These are phyloP conservation scores for Bombus waltoni DNA, from an alignment of 1,140 invertebrate species.

Conservation along the genomic window DNA sequence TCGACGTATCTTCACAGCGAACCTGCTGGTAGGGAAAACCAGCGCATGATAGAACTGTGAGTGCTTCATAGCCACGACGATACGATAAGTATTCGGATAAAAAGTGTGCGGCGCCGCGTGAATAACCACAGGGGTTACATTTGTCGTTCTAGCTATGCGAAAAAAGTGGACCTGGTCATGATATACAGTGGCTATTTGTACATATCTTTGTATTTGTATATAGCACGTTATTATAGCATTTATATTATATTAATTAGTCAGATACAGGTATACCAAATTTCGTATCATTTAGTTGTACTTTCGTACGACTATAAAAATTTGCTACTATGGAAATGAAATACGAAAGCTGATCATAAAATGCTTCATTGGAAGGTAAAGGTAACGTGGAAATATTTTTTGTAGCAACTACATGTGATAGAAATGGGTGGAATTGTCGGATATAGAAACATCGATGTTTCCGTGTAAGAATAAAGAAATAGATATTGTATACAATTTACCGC, in stretches of 20 bases:
- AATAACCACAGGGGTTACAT: background rate
- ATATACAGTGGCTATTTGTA: background rate
- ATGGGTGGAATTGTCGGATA: background rate
- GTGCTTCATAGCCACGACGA: background rate
- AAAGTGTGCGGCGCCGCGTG: background rate
- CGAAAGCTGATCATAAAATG: background rate
- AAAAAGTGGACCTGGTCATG: background rate
- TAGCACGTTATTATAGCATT: background rate
- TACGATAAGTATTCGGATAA: background rate
- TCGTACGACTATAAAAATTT: background rate
- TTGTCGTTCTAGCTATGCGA: background rate
- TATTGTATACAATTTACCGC: too few relatives aligned
- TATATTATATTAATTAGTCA: background rate
- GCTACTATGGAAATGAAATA: background rate
- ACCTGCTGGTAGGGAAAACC: slow-evolving; percentile 6
- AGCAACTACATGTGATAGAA: background rate
- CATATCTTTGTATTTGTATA: background rate
- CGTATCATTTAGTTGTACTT: background rate
- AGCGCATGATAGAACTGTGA: slow-evolving; percentile 24
- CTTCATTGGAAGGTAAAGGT: too few relatives aligned
- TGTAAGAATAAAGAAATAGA: background rate
- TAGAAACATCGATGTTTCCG: background rate
- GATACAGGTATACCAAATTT: background rate
- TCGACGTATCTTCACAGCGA: too few relatives aligned
- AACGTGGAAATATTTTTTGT: background rate